phyloP scores from a whole-genome alignment of 2,797 vertebrate genomes.

The Aldrovandia affinis region DNA sequence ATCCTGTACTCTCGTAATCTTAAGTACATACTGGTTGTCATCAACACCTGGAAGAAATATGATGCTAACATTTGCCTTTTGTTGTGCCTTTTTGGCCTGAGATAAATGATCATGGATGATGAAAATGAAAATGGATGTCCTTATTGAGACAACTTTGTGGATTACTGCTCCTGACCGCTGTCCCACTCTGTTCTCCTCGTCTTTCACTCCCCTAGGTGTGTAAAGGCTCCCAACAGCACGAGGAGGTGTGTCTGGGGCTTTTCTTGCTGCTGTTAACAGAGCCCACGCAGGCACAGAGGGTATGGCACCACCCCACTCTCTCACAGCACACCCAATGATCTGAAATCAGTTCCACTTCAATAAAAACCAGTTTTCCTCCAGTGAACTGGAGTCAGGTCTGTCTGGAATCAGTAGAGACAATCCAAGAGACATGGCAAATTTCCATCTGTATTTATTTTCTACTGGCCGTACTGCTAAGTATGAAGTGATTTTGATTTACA shows the following conservation, averaged over 20 bases:
- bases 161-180: background rate
- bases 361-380: background rate
- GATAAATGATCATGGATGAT: background rate
- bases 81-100: background rate
- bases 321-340: background rate
- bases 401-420: background rate
- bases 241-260: conserved; percentile 92
- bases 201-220: conserved; percentile 77
- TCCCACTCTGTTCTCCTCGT: background rate
- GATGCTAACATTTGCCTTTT: background rate
- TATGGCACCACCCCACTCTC: conserved; percentile 57
- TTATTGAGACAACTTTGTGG: background rate
- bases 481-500: background rate
- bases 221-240: conserved; percentile 93
- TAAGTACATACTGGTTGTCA: background rate
- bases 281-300: conserved; percentile 87
- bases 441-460: background rate
- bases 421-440: background rate
- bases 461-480: background rate
- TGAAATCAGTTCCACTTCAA: background rate
- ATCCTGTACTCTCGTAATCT: background rate
- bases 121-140: background rate
- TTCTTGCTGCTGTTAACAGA: conserved; percentile 87
- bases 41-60: background rate
- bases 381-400: background rate